Evolutionary conservation across 2,113 vertebrate genomes (phyloP).

Genomic region (Tylochromis polylepis): DNA sequence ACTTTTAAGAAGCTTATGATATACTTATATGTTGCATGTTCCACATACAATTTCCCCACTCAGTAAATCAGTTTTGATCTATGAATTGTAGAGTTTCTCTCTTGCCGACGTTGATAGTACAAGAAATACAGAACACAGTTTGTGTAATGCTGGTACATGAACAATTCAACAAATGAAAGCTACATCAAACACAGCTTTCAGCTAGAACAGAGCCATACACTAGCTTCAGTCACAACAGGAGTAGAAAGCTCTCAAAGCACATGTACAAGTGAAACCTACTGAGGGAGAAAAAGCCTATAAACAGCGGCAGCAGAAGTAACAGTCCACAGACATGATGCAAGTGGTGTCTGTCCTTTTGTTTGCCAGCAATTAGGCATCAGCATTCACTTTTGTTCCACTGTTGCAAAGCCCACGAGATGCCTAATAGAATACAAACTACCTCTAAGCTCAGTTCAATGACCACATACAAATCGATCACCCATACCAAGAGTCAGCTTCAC

Average conservation of each 20-base stretch:
- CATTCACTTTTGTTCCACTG: constrained; percentile 32
- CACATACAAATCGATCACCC: constrained; percentile 57
- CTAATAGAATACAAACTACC: constrained; percentile 67
- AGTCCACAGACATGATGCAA: background rate
- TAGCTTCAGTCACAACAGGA: background rate
- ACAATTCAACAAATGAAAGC: background rate
- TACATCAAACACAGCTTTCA: background rate
- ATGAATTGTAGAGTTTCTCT: background rate
- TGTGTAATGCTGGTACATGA: background rate
- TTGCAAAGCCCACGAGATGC: constrained; percentile 39
- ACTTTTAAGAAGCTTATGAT: background rate
- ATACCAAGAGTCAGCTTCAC: constrained; percentile 32
- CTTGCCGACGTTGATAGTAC: background rate
- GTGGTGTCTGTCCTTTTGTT: background rate
- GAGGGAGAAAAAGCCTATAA: background rate
- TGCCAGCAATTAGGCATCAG: constrained; percentile 42
- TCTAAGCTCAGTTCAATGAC: constrained; percentile 48
- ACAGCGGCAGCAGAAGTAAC: background rate
- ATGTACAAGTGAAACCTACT: background rate
- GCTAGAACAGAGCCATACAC: background rate
- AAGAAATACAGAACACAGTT: background rate
- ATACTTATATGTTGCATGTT: background rate
- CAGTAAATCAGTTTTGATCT: background rate
- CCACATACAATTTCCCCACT: background rate
- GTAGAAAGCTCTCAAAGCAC: background rate